phyloP scores from a whole-genome alignment of 2,888 invertebrate species.

The Ernsta delagoae region DNA sequence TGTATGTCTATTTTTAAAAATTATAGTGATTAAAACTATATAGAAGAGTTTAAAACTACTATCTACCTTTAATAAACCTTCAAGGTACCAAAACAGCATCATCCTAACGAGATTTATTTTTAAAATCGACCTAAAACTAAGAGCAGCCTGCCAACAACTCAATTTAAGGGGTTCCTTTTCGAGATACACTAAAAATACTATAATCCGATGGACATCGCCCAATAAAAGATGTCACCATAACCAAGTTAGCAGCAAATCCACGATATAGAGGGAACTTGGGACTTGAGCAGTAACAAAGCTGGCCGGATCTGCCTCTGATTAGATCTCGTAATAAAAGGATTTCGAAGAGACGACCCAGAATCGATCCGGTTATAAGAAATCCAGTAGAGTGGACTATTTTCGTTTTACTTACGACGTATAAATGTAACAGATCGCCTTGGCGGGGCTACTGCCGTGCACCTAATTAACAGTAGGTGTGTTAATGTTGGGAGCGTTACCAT shows the following conservation, averaged over 20 bases:
- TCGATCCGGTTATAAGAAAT: neutral
- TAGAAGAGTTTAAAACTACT: too few relatives aligned
- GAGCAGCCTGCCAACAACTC: neutral
- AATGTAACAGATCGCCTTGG: too few relatives aligned
- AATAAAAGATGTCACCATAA: constrained; percentile 24
- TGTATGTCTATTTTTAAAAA: too few relatives aligned
- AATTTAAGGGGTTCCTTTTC: neutral
- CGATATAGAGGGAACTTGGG: constrained; percentile 29
- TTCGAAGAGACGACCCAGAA: constrained; percentile 37
- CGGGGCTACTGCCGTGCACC: too few relatives aligned
- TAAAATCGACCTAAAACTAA: neutral
- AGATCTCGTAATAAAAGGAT: constrained; percentile 45
- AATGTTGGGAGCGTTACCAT: too few relatives aligned
- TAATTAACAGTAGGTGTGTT: too few relatives aligned
- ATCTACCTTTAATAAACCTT: too few relatives aligned
- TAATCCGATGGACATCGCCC: constrained; percentile 11
- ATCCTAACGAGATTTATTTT: too few relatives aligned
- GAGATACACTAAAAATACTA: neutral
- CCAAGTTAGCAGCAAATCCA: constrained; percentile 28
- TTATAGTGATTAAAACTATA: too few relatives aligned
- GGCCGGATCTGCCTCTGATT: constrained; percentile 44
- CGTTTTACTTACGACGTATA: too few relatives aligned
- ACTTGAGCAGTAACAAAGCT: constrained; percentile 39
- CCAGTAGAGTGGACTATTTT: neutral
- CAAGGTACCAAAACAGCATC: too few relatives aligned